Base-by-base conservation (phyloP, 2,888 invertebrate species). In the Aproaerema taeniolella region DNA sequence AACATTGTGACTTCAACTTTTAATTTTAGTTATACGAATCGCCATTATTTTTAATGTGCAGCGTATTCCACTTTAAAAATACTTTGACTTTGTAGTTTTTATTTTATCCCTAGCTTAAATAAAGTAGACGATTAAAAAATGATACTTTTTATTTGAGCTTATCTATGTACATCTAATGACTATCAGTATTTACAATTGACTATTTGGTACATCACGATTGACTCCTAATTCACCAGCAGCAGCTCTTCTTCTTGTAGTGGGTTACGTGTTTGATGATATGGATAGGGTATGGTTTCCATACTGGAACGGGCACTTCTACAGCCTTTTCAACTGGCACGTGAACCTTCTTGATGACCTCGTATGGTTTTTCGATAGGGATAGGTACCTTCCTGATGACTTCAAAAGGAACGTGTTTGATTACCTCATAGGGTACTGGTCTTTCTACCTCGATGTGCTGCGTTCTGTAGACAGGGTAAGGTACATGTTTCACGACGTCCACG, bases 181-280 rank as follows among this genome's bases (percentile, higher is more conserved):
- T 83, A 83, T 73, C 51, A 55, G 54, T 78, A 81, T 81, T 80
- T 83, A 83, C 81, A 86, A 77, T 71, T 75, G 74, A 78, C 73
- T 85, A 83, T 82, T 82, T 83, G 81, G 83, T 71, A 76, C 71
- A 74, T 72, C 70, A 79, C 67, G 70, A 66, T 58, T 68, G 58
- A 41, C 51, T 46, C 45, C 29, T 45, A 44, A 8, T 55, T 78
- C 55, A 85, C 80, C 85, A 83, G 58, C 83, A 78, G 59, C 79
- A 76, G 61, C 69, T 73, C 67, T 85, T 83, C 67, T 83, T 81
- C 53, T 83, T 70, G 70, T 85, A 83, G 55, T 86, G 86, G 45
- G 83, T 85, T 34, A 86, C 71, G 62, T 86, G 86, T 49, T 86
- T 86, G 63, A 85, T 82, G 61, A 86, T 78, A 54, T 86, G 85